Evolutionary conservation across 2,888 invertebrate species (phyloP).

Genomic region (Sussaba pulchella): DNA sequence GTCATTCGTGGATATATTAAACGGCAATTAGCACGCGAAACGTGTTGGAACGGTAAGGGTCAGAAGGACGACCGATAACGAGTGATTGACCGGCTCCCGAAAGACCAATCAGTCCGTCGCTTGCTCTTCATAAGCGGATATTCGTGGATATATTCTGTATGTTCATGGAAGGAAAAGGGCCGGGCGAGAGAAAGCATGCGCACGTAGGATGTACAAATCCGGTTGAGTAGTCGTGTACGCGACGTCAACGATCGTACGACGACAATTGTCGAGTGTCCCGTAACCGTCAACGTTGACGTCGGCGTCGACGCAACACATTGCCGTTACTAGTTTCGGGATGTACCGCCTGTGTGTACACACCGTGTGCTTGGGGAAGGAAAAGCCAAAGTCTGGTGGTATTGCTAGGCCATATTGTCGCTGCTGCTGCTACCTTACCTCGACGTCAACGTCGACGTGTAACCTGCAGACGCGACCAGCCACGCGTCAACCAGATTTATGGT

Average conservation of each 20-base stretch:
- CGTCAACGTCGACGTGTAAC: slow-evolving; percentile 51
- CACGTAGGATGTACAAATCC: slow-evolving; percentile 5
- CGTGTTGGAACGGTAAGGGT: too few species aligned
- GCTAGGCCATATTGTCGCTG: slow-evolving; percentile 1
- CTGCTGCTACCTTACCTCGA: slow-evolving; percentile 28
- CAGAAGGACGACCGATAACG: too few species aligned
- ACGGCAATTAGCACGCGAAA: too few species aligned
- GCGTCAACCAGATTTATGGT: slow-evolving; percentile 60
- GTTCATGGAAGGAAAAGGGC: neutral
- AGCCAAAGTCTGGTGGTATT: slow-evolving; percentile 21
- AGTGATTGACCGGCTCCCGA: too few species aligned
- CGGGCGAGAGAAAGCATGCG: neutral
- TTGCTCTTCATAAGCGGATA: neutral
- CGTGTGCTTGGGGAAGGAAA: slow-evolving; percentile 31
- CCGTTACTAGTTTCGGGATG: slow-evolving; percentile 17
- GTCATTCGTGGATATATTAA: too few species aligned
- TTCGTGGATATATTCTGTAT: neutral
- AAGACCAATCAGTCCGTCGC: too few species aligned
- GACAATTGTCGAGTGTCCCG: slow-evolving; percentile 19
- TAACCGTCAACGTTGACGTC: slow-evolving; percentile 11
- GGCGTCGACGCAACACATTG: slow-evolving; percentile 42
- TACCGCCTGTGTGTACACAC: slow-evolving; percentile 2
- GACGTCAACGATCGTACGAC: slow-evolving; percentile 7
- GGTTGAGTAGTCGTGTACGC: neutral
- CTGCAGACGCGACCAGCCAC: slow-evolving; percentile 58